Base-by-base conservation (phyloP, 2,888 invertebrate species). In the Corythucha ciliata region DNA sequence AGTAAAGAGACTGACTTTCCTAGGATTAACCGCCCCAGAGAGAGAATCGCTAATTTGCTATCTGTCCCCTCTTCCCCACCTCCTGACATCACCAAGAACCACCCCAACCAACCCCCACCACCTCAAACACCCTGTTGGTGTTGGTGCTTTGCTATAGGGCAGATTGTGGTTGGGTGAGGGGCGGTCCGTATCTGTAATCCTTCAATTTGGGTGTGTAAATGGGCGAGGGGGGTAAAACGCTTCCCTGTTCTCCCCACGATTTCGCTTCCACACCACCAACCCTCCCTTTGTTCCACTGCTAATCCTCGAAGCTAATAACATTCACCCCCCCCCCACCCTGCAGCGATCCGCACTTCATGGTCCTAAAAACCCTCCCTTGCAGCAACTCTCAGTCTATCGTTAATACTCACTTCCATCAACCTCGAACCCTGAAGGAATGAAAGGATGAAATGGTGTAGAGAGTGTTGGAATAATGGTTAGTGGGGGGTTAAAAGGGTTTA, bases 11-110 rank as follows among this genome's bases (percentile, higher is more conserved):
- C n/a, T n/a, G n/a, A n/a, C n/a, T n/a, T n/a, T n/a, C n/a, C n/a
- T n/a, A 4, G 42, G 42, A 42, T 42, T 42, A 42, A 24, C 42
- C 42, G 42, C 42, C 20, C 39, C 14, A 42, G 39, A 39, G 39
- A 42, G 42, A 26, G 42, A 42, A 42, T 42, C 42, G 42, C 42
- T 42, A 42, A 42, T 42, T 42, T 42, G 42, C 42, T 42, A 42
- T 42, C 14, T 24, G n/a, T 26, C 25, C 42, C 2, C 14, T 14
- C 26, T 20, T 20, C 16, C 6, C 33, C 33, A n/a, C 33, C 4
- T 16, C 33, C 33, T 3, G 4, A n/a, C 33, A 33, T 33, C 14
- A 4, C 33, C 6, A 16, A 33, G n/a, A 16, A n/a, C n/a, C n/a
- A n/a, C n/a, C n/a, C n/a, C n/a, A n/a, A n/a, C n/a, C n/a, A n/a